These are phyloP conservation scores for Synodontis membranacea DNA, from an alignment of 2,113 vertebrate genomes.

Conservation along the genomic window DNA sequence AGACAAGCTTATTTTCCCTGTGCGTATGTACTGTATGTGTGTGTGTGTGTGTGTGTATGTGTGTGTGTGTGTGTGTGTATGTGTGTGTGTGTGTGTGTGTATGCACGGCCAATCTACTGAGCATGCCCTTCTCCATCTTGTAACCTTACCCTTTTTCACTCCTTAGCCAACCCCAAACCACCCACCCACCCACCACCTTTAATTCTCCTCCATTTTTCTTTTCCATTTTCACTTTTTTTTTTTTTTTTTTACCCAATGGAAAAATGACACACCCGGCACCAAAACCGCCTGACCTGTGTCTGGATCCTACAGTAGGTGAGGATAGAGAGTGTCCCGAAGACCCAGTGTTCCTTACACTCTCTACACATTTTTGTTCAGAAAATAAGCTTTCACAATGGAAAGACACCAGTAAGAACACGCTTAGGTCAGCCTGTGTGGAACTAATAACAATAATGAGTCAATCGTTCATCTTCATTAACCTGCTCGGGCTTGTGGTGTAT, in stretches of 20 bases:
- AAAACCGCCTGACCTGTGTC: background rate
- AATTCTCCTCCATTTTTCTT: slow-evolving; percentile 67
- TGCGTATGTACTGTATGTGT: background rate
- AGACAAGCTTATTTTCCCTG: background rate
- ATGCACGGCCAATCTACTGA: slow-evolving; percentile 15
- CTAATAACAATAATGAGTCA: background rate
- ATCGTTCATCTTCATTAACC: background rate
- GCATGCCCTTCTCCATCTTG: slow-evolving; percentile 26
- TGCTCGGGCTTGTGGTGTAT: background rate
- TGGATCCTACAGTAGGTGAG: background rate
- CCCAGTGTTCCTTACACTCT: background rate
- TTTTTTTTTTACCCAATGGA: background rate
- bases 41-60: slow-evolving; percentile 19
- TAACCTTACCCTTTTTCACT: slow-evolving; percentile 47
- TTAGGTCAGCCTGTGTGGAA: background rate
- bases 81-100: slow-evolving; percentile 20
- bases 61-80: background rate
- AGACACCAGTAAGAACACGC: background rate
- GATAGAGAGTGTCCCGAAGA: background rate
- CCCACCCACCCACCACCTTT: slow-evolving; percentile 69
- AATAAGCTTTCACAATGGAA: background rate
- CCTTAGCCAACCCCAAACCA: slow-evolving; percentile 46
- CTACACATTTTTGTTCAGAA: background rate
- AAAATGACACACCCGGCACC: background rate
- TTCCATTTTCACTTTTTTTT: slow-evolving; percentile 74